Evolutionary conservation across 1,140 invertebrate species (phyloP), one percentile per base, ranked within the genome.

Genomic region (Lepidostoma basale): DNA sequence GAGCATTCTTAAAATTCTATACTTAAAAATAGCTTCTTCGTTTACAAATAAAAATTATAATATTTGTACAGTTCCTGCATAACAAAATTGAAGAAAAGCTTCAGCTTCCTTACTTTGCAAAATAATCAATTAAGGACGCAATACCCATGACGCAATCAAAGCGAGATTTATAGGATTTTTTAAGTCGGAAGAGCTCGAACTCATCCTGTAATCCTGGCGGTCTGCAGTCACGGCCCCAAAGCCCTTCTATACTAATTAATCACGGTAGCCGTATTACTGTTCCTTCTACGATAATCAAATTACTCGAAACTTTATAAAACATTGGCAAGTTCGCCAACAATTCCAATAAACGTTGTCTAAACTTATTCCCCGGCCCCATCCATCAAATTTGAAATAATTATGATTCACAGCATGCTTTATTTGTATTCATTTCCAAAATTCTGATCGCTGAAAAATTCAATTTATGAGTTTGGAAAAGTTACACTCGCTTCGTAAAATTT

Each of bases 271-370:
- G 23, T 54, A 62, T 67, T 33, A 39, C 52, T 49, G 30, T 30
- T 64, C 49, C 47, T 67, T 39, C 10, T 59, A n/a, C n/a, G 60
- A 40, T 65, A 67, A 71, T 71, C 64, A 67, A 71, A 71, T 67
- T 59, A 59, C 44, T 33, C 25, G 16, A 70, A 71, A 67, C 64
- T 64, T 69, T 59, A 54, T 39, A 59, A 64, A 71, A 67, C 59
- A 63, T 45, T 25, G 60, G 60, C 25, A 64, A 68, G 66, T 68
- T 64, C 16, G 16, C 12, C 20, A 72, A 68, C 70, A 72, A 72
- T 72, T 72, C 63, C 70, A 68, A 68, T 65, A 68, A 70, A 58
- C 62, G 26, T 30, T 67, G 40, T 67, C 54, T 25, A 18, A 67
- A 67, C 18, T 67, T 59, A 36, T 39, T 58, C 18, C 49, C 40